phyloP scores from a whole-genome alignment of 2,797 vertebrate species.

The Perodicticus potto region DNA sequence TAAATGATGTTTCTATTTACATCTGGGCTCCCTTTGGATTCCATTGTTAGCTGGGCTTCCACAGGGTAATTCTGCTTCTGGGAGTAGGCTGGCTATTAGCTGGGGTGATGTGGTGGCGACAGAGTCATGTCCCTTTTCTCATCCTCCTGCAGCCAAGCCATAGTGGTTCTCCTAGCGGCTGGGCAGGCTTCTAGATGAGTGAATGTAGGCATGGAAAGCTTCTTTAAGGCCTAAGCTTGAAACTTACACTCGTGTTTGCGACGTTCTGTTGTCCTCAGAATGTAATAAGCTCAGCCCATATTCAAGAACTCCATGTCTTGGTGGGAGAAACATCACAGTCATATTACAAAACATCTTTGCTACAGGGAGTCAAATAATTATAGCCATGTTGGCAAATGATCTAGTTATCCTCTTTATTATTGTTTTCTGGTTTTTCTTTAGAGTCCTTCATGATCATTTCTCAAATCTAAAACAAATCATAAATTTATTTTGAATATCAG shows the following conservation, averaged over 20 bases:
- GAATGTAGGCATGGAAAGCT: background rate
- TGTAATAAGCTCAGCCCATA: background rate
- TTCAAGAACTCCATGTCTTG: background rate
- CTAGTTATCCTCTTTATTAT: background rate
- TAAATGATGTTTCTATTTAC: background rate
- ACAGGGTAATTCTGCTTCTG: background rate
- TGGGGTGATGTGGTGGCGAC: fast-evolving
- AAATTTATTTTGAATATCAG: background rate
- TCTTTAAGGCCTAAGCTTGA: background rate
- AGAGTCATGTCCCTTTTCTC: background rate
- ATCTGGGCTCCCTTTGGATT: background rate
- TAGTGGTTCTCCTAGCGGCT: background rate
- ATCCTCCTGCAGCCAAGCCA: background rate
- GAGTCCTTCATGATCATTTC: background rate
- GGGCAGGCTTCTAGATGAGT: background rate
- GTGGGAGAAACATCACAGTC: background rate
- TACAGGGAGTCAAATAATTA: too few relatives aligned
- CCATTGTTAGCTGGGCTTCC: background rate
- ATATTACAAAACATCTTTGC: background rate
- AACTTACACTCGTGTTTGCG: background rate
- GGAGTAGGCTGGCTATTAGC: background rate
- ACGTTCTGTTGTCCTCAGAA: background rate
- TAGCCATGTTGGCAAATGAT: background rate
- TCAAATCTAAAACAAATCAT: background rate
- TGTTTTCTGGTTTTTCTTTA: background rate